Percentiles rank a stretch among this genome's conserved stretches.
phyloP scores from a whole-genome alignment of 2,888 invertebrate genomes.

The Eucriotettix oculatus region DNA sequence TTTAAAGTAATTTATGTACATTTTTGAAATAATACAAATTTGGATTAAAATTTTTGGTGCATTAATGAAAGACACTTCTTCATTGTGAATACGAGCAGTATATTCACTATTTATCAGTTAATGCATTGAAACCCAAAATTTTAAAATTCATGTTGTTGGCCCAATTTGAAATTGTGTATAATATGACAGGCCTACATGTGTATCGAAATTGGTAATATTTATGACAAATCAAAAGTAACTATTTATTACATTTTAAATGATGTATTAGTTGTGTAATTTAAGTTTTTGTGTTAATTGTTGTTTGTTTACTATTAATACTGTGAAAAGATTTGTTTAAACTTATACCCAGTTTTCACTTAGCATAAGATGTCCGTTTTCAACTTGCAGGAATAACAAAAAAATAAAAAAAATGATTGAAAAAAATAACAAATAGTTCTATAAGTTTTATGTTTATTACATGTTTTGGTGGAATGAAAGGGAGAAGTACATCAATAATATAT shows the following conservation, averaged over 20 bases:
- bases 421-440: background rate
- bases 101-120: background rate
- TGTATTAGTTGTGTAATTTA: conserved; percentile 2
- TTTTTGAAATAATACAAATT: background rate
- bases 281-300: background rate
- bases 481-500: too few relatives aligned
- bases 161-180: background rate
- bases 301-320: conserved; percentile 1
- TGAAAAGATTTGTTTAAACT: background rate
- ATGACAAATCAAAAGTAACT: background rate
- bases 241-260: background rate
- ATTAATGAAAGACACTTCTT: background rate
- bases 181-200: conserved; percentile 5
- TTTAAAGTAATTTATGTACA: background rate
- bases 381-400: conserved; percentile 2
- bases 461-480: background rate
- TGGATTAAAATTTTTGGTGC: background rate
- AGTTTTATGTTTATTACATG: background rate
- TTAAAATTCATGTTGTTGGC: background rate
- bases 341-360: conserved; percentile 5
- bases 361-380: conserved; percentile 6
- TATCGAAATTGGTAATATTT: conserved; percentile 5
- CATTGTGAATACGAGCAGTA: background rate
- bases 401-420: conserved; percentile 4
- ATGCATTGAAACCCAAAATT: background rate